These are phyloP conservation scores for Erpobdella octoculata DNA, from an alignment of 2,888 invertebrate species.

Conservation along the genomic window DNA sequence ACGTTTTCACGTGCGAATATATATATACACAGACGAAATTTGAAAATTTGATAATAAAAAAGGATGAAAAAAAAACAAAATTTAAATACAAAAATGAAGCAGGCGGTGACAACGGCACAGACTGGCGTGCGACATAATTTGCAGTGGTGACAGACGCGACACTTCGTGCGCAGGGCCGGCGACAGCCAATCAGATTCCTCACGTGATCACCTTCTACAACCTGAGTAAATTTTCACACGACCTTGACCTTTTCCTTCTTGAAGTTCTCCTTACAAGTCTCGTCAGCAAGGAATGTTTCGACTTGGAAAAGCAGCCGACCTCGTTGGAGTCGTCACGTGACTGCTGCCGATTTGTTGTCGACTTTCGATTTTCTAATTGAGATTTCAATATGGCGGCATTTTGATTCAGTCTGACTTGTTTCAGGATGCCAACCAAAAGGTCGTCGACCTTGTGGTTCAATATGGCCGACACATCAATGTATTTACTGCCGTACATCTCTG, in stretches of 20 bases:
- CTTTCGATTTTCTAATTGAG: background rate
- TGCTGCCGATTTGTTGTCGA: background rate
- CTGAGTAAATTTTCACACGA: constrained; percentile 31
- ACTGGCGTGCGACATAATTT: too few species aligned
- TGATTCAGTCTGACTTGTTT: constrained; percentile 73
- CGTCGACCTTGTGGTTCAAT: constrained; percentile 92
- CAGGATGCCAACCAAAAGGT: constrained; percentile 81
- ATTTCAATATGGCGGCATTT: background rate
- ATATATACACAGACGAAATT: too few species aligned
- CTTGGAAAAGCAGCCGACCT: constrained; percentile 25
- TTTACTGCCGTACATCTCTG: constrained; percentile 81
- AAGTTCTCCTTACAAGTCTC: constrained; percentile 21
- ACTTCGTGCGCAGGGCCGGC: background rate
- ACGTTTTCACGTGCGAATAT: too few species aligned
- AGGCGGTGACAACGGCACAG: too few species aligned
- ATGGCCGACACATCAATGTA: constrained; percentile 92
- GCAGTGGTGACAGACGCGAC: background rate
- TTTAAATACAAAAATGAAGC: background rate
- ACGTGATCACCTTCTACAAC: constrained; percentile 15
- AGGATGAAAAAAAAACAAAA: background rate
- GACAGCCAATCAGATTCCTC: too few species aligned
- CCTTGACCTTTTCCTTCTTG: constrained; percentile 26
- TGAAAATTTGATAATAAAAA: background rate
- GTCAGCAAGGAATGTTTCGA: constrained; percentile 27
- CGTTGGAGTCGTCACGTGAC: constrained; percentile 23